Percentiles rank a stretch among this genome's conserved stretches.
These are phyloP conservation scores for Pristionchus pacificus DNA, from an alignment of 1,140 invertebrate species.

Conservation along the genomic window DNA sequence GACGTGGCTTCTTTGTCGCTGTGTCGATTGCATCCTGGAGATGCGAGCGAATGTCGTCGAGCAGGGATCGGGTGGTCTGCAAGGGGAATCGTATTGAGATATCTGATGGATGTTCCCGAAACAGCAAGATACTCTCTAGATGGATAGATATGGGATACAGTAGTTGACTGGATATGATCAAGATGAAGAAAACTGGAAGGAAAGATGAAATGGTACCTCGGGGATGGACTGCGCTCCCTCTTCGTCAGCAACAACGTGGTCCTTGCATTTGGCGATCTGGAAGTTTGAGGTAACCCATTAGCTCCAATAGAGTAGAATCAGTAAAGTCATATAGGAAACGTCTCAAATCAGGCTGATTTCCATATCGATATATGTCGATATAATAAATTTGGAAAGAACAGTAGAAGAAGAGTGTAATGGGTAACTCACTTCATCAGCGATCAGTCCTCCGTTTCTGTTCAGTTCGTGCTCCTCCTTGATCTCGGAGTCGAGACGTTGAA, in stretches of 20 bases:
- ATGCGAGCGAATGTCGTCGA: not conserved
- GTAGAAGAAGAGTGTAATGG: not conserved
- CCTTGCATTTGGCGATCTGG: not conserved
- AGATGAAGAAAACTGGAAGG: not conserved
- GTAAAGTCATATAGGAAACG: not conserved
- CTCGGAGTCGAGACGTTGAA: slow-evolving; percentile 27
- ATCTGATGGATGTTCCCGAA: too few species aligned
- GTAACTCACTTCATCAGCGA: slow-evolving; percentile 3
- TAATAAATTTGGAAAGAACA: too few species aligned
- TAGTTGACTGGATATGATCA: not conserved
- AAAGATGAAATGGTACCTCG: not conserved
- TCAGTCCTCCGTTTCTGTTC: slow-evolving; percentile 10
- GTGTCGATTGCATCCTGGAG: not conserved
- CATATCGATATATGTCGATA: too few species aligned
- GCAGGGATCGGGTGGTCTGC: not conserved
- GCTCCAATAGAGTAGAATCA: too few species aligned
- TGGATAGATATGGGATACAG: not conserved
- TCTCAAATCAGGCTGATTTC: too few species aligned
- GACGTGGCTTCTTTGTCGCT: not conserved
- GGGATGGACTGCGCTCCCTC: not conserved
- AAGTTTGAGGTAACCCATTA: too few species aligned
- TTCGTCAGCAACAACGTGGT: not conserved
- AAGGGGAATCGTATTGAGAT: not conserved
- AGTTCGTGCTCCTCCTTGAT: slow-evolving; percentile 33
- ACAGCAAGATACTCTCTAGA: too few species aligned